Evolutionary conservation across 2,113 vertebrate genomes (phyloP).

Genomic region (Corapipo altera): DNA sequence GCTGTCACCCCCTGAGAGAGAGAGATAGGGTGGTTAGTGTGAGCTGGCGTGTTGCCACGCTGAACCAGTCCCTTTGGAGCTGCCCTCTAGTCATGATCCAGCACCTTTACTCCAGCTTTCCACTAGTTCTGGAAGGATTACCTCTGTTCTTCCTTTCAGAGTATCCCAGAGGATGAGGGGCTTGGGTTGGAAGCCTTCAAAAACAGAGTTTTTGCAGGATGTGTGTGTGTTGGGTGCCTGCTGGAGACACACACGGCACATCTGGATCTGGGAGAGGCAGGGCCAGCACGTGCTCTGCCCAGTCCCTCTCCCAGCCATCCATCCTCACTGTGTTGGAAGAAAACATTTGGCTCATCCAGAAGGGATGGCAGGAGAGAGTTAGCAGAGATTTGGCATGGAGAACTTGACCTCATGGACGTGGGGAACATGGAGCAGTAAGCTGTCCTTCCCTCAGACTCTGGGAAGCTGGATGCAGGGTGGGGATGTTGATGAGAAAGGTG

Average conservation of each 20-base stretch:
- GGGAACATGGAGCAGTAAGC: neutral
- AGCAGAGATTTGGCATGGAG: neutral
- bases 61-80: neutral
- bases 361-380: neutral
- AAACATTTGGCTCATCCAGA: rapidly evolving
- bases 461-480: neutral
- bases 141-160: neutral
- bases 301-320: neutral
- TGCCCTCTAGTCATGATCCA: neutral
- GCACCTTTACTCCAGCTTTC: neutral
- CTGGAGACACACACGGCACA: neutral
- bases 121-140: neutral
- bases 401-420: neutral
- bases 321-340: rapidly evolving
- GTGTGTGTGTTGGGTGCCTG: rapidly evolving
- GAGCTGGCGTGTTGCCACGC: rapidly evolving
- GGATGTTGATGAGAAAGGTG: neutral
- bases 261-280: neutral
- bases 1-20: neutral
- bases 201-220: neutral
- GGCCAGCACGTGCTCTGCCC: neutral
- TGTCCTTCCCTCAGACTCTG: neutral
- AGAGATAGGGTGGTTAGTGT: neutral
- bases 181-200: neutral
- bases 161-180: neutral